Evolutionary conservation across 2,888 invertebrate species (phyloP).

Genomic region (Oxystoma pomonae): DNA sequence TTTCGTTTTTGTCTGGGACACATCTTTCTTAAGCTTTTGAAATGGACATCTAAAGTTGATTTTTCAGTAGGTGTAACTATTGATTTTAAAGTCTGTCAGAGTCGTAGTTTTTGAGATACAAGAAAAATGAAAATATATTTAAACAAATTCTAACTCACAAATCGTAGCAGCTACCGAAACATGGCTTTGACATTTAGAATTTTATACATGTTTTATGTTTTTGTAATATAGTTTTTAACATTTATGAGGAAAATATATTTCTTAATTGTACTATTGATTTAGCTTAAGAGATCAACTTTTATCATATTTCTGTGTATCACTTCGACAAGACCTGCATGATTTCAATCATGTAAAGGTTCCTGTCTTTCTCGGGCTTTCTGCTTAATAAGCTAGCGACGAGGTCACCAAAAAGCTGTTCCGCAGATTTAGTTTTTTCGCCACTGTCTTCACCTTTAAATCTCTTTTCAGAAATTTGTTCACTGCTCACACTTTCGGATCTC

Average conservation of each 20-base stretch:
- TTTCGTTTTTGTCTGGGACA: constrained; percentile 36
- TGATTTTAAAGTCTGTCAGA: no score
- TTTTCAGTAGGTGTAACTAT: no score
- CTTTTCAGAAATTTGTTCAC: constrained; percentile 23
- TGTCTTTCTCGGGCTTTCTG: constrained; percentile 34
- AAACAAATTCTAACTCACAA: no score
- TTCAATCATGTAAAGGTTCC: constrained; percentile 38
- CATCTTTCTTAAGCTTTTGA: constrained; percentile 30
- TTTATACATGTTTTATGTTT: neutral
- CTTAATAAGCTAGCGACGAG: constrained; percentile 36
- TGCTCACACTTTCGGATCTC: constrained; percentile 24
- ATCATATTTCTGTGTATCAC: constrained; percentile 10
- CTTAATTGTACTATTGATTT: neutral
- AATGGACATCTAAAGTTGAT: constrained; percentile 34
- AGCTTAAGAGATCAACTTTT: neutral
- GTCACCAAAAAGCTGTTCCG: constrained; percentile 38
- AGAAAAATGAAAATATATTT: no score
- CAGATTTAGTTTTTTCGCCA: constrained; percentile 23
- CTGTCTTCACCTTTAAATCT: constrained; percentile 9
- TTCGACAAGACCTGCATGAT: constrained; percentile 38
- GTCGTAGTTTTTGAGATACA: no score
- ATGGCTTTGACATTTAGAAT: neutral
- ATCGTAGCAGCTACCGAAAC: no score
- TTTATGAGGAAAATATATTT: neutral
- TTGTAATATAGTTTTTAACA: neutral